Conservation (phyloP, 2,888 invertebrate species). For the Netelia fuscicornis region DNA sequence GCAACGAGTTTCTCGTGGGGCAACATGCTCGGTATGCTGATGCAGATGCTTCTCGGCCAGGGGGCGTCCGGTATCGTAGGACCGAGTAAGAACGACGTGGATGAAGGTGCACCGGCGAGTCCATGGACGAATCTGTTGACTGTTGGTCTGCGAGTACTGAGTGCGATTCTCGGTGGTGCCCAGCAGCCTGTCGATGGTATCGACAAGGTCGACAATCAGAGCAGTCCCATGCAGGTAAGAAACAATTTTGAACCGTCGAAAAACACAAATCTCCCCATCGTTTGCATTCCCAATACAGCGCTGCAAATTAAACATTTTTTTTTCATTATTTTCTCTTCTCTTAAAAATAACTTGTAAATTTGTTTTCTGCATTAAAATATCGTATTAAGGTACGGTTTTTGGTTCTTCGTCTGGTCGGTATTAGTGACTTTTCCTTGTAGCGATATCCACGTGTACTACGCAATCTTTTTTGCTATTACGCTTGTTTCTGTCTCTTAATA, state of each 20-base stretch:
- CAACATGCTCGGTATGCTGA: conserved; percentile 93
- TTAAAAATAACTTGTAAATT: background rate
- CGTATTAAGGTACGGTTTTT: conserved; percentile 12
- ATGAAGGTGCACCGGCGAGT: conserved; percentile 89
- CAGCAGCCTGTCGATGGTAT: conserved; percentile 91
- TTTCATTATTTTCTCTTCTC: background rate
- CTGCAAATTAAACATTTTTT: background rate
- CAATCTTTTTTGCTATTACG: conserved; percentile 37
- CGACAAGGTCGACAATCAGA: conserved; percentile 94
- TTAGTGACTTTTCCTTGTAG: conserved; percentile 6
- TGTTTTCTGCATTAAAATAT: background rate
- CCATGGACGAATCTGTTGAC: conserved; percentile 96
- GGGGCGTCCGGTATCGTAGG: conserved; percentile 87
- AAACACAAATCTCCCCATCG: background rate
- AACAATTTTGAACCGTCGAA: background rate
- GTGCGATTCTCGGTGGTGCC: conserved; percentile 92
- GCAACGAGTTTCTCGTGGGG: conserved; percentile 94
- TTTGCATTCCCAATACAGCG: background rate
- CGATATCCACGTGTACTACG: background rate
- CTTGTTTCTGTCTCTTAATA: conserved; percentile 7
- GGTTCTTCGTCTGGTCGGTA: conserved; percentile 39
- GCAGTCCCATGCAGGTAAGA: conserved; percentile 94
- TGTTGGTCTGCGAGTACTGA: conserved; percentile 94
- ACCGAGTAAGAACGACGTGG: conserved; percentile 93
- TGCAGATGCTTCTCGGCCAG: conserved; percentile 94